phyloP scores from a whole-genome alignment of 2,113 vertebrate genomes.

The Pyrgilauda ruficollis region DNA sequence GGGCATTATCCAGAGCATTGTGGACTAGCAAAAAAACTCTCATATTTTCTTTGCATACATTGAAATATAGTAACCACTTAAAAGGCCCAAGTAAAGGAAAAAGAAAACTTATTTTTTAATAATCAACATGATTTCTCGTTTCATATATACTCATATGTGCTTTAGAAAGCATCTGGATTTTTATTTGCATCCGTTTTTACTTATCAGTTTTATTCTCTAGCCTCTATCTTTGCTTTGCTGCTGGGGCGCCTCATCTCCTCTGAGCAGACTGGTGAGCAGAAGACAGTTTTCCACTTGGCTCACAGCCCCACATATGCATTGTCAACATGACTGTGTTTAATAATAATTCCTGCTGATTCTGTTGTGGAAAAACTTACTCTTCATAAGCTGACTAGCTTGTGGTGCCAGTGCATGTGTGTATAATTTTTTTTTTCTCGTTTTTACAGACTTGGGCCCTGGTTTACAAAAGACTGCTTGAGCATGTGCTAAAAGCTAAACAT shows the following conservation, averaged over 20 bases:
- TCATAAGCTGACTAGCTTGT: conserved; percentile 20
- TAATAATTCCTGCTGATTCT: conserved; percentile 63
- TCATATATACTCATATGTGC: background rate
- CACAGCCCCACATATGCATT: background rate
- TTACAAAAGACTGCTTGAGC: background rate
- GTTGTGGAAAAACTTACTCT: conserved; percentile 61
- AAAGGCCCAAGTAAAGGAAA: background rate
- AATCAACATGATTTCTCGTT: background rate
- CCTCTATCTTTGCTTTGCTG: background rate
- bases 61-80: background rate
- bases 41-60: background rate
- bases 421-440: background rate
- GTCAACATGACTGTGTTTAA: conserved; percentile 58
- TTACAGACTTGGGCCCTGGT: background rate
- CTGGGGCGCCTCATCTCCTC: background rate
- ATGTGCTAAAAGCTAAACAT: conserved; percentile 18
- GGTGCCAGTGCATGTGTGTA: conserved; percentile 27
- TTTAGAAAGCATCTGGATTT: conserved; percentile 9
- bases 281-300: conserved; percentile 48
- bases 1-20: background rate
- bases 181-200: background rate
- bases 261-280: background rate
- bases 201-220: background rate
- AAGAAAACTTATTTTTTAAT: background rate
- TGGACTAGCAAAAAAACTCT: background rate